Conservation (phyloP, 1,140 invertebrate species). For the Hyles euphorbiae region DNA sequence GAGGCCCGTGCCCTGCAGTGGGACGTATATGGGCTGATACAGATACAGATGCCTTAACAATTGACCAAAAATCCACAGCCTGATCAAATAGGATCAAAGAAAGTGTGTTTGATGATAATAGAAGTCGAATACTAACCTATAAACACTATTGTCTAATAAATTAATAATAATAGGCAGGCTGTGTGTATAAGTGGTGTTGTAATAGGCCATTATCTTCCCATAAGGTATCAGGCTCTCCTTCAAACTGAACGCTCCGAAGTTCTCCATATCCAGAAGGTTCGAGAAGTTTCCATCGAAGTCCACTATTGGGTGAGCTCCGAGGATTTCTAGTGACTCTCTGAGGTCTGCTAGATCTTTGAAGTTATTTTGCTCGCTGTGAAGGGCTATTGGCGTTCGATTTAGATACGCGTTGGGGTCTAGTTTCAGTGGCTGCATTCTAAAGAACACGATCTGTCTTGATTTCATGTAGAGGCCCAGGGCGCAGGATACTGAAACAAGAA, state of each 20-base stretch:
- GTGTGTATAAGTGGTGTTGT: slow-evolving; percentile 88
- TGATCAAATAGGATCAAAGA: no score
- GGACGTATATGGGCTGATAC: no score
- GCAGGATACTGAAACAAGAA: slow-evolving; percentile 73
- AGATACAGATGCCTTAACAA: no score
- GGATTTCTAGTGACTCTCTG: slow-evolving; percentile 49
- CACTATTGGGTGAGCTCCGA: slow-evolving; percentile 70
- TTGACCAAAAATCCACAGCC: no score
- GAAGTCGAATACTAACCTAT: slow-evolving; percentile 72
- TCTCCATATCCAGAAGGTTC: slow-evolving; percentile 76
- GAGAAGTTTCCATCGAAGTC: slow-evolving; percentile 80
- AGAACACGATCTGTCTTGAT: slow-evolving; percentile 78
- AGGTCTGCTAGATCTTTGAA: slow-evolving; percentile 57
- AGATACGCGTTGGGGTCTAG: slow-evolving; percentile 75
- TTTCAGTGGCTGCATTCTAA: slow-evolving; percentile 78
- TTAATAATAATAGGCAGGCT: slow-evolving; percentile 86
- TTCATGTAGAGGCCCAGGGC: slow-evolving; percentile 82
- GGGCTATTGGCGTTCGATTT: slow-evolving; percentile 68
- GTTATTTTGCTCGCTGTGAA: slow-evolving; percentile 65
- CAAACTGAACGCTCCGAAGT: slow-evolving; percentile 81
- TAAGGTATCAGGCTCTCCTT: slow-evolving; percentile 72
- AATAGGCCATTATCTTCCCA: slow-evolving; percentile 78
- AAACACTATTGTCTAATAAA: slow-evolving; percentile 82
- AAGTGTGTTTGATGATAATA: not conserved
- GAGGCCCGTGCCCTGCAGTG: no score